Conservation (phyloP, 2,888 invertebrate genomes). For the Melanostoma scalare region DNA sequence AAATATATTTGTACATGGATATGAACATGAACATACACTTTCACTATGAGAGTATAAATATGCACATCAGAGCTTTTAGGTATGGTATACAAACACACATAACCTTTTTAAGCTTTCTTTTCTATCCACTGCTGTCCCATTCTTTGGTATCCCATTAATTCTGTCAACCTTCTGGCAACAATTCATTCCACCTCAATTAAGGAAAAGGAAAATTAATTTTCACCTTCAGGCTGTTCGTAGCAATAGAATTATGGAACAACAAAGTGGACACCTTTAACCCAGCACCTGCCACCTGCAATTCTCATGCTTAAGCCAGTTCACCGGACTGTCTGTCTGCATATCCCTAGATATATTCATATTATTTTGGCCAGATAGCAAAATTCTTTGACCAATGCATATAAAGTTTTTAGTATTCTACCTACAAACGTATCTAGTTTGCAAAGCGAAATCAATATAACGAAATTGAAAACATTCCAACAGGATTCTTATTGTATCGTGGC, state of each 20-base stretch:
- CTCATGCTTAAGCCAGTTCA: not conserved
- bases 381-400: conserved; percentile 49
- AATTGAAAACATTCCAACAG: conserved; percentile 50
- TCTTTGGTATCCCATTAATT: conserved; percentile 39
- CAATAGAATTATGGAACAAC: conserved; percentile 48
- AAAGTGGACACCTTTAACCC: conserved; percentile 19
- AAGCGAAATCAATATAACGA: conserved; percentile 54
- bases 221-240: conserved; percentile 51
- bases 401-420: not conserved
- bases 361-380: conserved; percentile 32
- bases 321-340: not conserved
- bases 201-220: conserved; percentile 63
- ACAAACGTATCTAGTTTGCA: conserved; percentile 17
- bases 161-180: conserved; percentile 54
- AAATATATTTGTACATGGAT: not conserved
- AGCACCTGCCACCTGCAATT: not conserved
- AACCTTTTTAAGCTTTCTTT: conserved; percentile 14
- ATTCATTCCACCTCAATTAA: conserved; percentile 62
- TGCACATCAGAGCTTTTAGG: too few species aligned
- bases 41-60: too few species aligned
- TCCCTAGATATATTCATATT: not conserved
- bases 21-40: not conserved
- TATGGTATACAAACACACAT: not conserved
- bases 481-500: conserved; percentile 3
- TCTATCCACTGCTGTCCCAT: conserved; percentile 4